Conservation (phyloP, 2,113 vertebrate species). For the Willisornis vidua region DNA sequence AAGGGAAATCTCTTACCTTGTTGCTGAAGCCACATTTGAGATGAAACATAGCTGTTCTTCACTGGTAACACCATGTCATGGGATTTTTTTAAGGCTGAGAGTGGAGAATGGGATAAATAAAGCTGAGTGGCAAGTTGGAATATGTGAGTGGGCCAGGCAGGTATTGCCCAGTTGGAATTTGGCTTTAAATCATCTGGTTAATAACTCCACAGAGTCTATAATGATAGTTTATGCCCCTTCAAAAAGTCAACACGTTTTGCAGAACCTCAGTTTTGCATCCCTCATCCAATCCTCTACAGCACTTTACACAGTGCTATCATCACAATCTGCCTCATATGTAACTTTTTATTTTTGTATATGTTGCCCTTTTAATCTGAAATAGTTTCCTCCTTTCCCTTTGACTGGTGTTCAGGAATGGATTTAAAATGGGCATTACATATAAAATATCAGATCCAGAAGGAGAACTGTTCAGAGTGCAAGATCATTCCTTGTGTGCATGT, state of each 20-base stretch:
- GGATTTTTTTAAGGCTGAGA: background rate
- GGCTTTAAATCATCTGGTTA: background rate
- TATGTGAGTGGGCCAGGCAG: background rate
- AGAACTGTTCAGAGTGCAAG: background rate
- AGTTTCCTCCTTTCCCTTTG: background rate
- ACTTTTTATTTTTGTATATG: background rate
- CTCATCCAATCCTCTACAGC: background rate
- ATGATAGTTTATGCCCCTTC: background rate
- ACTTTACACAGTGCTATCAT: background rate
- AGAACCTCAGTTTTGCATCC: background rate
- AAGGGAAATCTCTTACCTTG: background rate
- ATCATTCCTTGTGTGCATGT: fast-evolving
- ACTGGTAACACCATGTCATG: fast-evolving
- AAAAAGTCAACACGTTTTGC: background rate
- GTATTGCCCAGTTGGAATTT: background rate
- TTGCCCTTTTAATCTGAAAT: background rate
- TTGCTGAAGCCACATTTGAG: background rate
- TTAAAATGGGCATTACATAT: background rate
- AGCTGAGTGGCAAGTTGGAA: background rate
- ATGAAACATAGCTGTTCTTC: background rate
- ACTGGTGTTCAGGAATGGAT: background rate
- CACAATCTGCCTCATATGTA: background rate
- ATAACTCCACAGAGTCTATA: background rate
- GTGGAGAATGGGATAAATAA: background rate
- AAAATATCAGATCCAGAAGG: background rate